Base-by-base conservation (phyloP, 2,113 vertebrate species). In the Chionis minor region DNA sequence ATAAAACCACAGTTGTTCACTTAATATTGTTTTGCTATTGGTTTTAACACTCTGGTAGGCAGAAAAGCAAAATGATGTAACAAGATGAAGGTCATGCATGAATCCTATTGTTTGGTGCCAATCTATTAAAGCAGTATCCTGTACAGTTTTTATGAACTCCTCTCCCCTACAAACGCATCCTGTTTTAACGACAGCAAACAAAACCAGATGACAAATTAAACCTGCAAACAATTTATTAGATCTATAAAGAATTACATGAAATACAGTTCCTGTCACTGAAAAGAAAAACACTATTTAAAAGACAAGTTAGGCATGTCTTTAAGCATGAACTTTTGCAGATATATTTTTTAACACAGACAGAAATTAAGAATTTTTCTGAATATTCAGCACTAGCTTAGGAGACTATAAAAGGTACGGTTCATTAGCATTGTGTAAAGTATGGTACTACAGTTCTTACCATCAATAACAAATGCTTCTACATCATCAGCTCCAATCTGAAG, bases 381-480 rank as follows among this genome's bases (percentile, higher is more conserved):
- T 45, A 86, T 32, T 70, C 49, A 78, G 1, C 40, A 81, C 44
- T 9, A 82, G 14, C 30, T 61, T 30, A 35, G 59, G 61, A 33
- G 56, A 47, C 35, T 19, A 1, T 4, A 49, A n/a, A 44, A 86
- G 35, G 5, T 27, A 5, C 6, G 38, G 40, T 8, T 49, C 10
- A 20, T 21, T 56, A 90, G 67, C 51, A 26, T 2, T 92, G n/a
- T 13, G 38, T 62, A 12, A 54, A 78, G 51, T 73, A 62, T 3
- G 35, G 52, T 38, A 14, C 11, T 42, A 24, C 59, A 35, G 85
- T 35, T 70, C 95, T 97, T 99, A 99, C 99, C 99, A 63, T 99
- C 99, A 95, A 99, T 99, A 94, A 99, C 99, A 97, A 99, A 99
- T 5, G 99, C 99, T 97, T 99, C 99, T 21, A 99, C 99, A 28